These are phyloP conservation scores for Limnephilus lunatus DNA, from an alignment of 2,888 invertebrate species.

Conservation along the genomic window DNA sequence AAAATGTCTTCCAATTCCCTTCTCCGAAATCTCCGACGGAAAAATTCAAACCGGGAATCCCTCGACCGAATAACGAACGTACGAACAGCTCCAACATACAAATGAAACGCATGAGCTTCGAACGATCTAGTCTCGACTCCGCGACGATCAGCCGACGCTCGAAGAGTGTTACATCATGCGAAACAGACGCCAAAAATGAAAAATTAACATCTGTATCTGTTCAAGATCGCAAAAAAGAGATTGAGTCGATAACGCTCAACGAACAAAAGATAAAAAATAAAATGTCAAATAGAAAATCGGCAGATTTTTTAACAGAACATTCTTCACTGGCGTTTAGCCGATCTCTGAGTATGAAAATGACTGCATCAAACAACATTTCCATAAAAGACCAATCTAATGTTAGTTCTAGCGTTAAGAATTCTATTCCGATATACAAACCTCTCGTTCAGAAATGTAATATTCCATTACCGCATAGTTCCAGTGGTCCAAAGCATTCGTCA, in stretches of 20 bases:
- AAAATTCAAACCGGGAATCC: conserved; percentile 58
- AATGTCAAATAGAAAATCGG: conserved; percentile 48
- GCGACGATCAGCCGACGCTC: conserved; percentile 71
- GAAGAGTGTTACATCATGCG: conserved; percentile 69
- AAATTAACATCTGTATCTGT: conserved; percentile 71
- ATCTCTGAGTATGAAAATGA: conserved; percentile 60
- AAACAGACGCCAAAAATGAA: conserved; percentile 44
- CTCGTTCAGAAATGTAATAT: conserved; percentile 60
- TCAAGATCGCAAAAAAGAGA: conserved; percentile 74
- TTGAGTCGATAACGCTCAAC: conserved; percentile 70
- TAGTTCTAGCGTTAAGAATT: conserved; percentile 39
- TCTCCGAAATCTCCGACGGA: conserved; percentile 53
- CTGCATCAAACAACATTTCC: conserved; percentile 37
- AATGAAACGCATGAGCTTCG: conserved; percentile 74
- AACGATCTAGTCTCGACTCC: conserved; percentile 76
- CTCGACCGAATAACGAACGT: conserved; percentile 66
- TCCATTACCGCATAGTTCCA: conserved; percentile 50
- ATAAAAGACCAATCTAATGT: conserved; percentile 52
- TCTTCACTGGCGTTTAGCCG: conserved; percentile 52
- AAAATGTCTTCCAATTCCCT: conserved; percentile 53
- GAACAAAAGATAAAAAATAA: conserved; percentile 49
- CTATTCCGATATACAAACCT: conserved; percentile 44
- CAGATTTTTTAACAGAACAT: conserved; percentile 46
- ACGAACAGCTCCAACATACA: conserved; percentile 72
- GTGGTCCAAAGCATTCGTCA: background rate